phyloP scores from a whole-genome alignment of 2,113 vertebrate species.

The Pipra filicauda region DNA sequence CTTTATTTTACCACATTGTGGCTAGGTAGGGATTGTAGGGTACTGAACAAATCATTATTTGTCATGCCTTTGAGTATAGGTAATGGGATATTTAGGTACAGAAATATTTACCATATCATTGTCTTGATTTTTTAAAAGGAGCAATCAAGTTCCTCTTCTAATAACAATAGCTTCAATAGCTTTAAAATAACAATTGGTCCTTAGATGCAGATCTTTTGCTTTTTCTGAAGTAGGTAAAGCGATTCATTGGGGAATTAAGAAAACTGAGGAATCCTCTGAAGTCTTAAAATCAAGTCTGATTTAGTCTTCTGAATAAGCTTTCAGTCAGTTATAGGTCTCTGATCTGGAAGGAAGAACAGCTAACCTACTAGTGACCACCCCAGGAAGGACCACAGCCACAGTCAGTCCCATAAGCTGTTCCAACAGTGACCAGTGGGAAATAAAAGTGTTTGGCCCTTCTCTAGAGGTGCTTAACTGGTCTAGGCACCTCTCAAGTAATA shows the following conservation, averaged over 20 bases:
- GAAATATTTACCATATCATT: background rate
- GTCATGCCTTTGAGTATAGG: background rate
- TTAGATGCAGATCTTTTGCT: background rate
- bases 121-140: constrained; percentile 27
- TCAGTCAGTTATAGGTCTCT: background rate
- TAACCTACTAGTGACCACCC: background rate
- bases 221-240: background rate
- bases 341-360: background rate
- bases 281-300: background rate
- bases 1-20: background rate
- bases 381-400: background rate
- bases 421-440: background rate
- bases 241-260: background rate
- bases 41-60: background rate
- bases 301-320: background rate
- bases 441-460: background rate
- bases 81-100: constrained; percentile 1
- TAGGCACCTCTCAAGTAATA: background rate
- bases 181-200: background rate
- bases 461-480: background rate
- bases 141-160: background rate
- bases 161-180: background rate
- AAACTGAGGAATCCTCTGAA: background rate
- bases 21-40: background rate
- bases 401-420: background rate